phyloP scores from a whole-genome alignment of 1,140 invertebrate species.

The Bombyx mori region ASM3026992v2 NC_085110.1:5959001-5959500 shows the following conservation, averaged over 20 bases:
- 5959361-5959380: conserved; percentile 41
- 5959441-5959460: conserved; percentile 32
- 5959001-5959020: conserved; percentile 73
- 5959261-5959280: conserved; percentile 55
- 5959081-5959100: conserved; percentile 70
- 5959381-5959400: conserved; percentile 22
- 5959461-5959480: conserved; percentile 59
- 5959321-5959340: conserved; percentile 81
- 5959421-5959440: conserved; percentile 19
- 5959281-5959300: conserved; percentile 34
- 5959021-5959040: conserved; percentile 82
- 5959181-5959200: neutral
- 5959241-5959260: conserved; percentile 35
- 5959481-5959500: conserved; percentile 47
- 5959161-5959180: conserved; percentile 28
- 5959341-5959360: conserved; percentile 74
- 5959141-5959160: conserved; percentile 74
- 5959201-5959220: neutral
- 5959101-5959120: conserved; percentile 79
- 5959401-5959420: conserved; percentile 16
- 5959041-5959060: conserved; percentile 87
- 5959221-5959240: conserved; percentile 12
- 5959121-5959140: conserved; percentile 86
- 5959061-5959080: conserved; percentile 82
- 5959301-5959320: conserved; percentile 55